These are phyloP conservation scores for Ommatoiulus sabulosus DNA, from an alignment of 2,888 invertebrate genomes.

Conservation along the genomic window DNA sequence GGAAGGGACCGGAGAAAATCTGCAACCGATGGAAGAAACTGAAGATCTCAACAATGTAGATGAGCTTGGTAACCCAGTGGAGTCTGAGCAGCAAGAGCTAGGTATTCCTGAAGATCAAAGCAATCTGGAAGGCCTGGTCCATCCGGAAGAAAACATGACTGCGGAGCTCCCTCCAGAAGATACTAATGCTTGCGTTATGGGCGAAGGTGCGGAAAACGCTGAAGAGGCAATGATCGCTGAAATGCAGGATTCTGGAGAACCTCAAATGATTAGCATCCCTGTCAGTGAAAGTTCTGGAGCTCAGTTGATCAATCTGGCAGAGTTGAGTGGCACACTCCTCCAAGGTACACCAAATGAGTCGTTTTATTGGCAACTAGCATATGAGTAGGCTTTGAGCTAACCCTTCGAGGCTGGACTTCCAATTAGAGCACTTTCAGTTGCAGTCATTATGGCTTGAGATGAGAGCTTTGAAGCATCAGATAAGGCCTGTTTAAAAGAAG, in stretches of 20 bases:
- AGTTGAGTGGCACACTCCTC: constrained; percentile 10
- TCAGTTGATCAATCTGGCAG: constrained; percentile 40
- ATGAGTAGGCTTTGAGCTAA: not conserved
- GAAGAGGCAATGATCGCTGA: constrained; percentile 30
- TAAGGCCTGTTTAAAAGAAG: not conserved
- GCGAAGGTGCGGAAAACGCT: not conserved
- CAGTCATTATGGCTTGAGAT: not conserved
- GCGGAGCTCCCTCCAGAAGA: not conserved
- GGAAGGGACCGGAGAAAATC: constrained; percentile 23
- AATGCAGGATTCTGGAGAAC: not conserved
- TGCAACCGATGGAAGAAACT: constrained; percentile 8
- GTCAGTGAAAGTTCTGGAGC: constrained; percentile 31
- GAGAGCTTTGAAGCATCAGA: not conserved
- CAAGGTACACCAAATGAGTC: constrained; percentile 20
- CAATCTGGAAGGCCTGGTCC: not conserved
- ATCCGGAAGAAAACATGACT: not conserved
- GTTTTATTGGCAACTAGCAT: not conserved
- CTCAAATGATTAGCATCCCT: constrained; percentile 36
- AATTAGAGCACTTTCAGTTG: constrained; percentile 11
- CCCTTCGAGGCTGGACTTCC: not conserved
- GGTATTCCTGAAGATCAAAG: constrained; percentile 31
- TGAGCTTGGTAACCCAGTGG: constrained; percentile 58
- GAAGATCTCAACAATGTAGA: constrained; percentile 59
- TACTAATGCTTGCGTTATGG: not conserved
- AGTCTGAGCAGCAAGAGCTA: constrained; percentile 1